Evolutionary conservation across 2,113 vertebrate genomes (phyloP), one percentile per base, ranked within the genome.

Genomic region (Menidia beryllina): DNA sequence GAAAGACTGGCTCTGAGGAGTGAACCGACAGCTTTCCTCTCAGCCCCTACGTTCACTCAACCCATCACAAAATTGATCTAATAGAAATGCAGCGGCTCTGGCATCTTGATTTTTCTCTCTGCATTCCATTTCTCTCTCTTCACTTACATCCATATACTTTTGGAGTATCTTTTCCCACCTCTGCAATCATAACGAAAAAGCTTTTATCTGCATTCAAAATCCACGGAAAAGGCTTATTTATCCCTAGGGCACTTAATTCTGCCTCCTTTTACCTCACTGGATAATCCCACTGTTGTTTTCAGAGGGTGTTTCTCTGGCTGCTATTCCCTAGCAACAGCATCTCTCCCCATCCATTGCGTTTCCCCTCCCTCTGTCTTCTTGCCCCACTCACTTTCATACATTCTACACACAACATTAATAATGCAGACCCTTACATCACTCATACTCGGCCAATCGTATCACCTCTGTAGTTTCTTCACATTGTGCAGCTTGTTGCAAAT

Each of bases 291-390:
- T 75, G 38, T 57, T 81, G 68, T 69, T 73, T 75, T 77, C 75
- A 65, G 43, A 79, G 75, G 65, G 82, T 62, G 53, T 82, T 71
- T 77, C 57, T 82, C 62, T 58, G 68, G 79, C 69, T 72, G 73
- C 75, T 89, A 90, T 92, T 92, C 76, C 91, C 86, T 86, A 85
- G 91, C 90, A 93, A 93, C 92, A 90, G 85, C 90, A 88, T 91
- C 85, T 83, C 58, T 82, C 73, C 66, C 71, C 69, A 68, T 62
- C 59, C 58, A 38, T 20, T n/a, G 56, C 49, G 20, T 74, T 49
- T 77, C 72, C 61, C 48, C 78, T 72, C 71, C 65, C 45, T 75
- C 47, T 56, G 38, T 69, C 57, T 70, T 65, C 41, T 62, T 59
- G 15, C 48, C 60, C 39, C 0, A 38, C 38, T 51, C 54, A 54